These are phyloP conservation scores for Pandion haliaetus DNA, from an alignment of 2,113 vertebrate species.

Conservation along the genomic window DNA sequence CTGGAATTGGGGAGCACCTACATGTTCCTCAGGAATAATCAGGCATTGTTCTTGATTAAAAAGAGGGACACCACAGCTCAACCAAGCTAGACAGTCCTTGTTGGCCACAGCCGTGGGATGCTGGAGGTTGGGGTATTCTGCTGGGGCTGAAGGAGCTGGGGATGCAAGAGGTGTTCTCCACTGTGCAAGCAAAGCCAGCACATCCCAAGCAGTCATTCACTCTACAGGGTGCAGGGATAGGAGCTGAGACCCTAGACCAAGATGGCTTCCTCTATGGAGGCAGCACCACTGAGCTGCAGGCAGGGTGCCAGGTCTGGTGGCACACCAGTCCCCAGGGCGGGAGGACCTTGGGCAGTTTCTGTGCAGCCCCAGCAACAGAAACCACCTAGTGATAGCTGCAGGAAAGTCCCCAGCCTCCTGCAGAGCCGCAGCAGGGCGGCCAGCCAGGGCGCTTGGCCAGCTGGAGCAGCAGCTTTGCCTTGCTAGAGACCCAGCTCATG, in stretches of 20 bases:
- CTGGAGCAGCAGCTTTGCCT: background rate
- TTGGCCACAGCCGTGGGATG: background rate
- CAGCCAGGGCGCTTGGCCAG: background rate
- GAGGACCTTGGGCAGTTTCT: background rate
- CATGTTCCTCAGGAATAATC: background rate
- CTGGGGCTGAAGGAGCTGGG: background rate
- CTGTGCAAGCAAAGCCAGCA: background rate
- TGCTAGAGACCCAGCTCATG: background rate
- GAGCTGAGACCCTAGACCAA: background rate
- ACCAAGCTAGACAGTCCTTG: fast-evolving
- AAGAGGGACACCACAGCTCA: background rate
- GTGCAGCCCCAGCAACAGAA: background rate
- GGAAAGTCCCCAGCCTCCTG: background rate
- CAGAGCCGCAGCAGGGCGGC: background rate
- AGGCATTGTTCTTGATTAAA: background rate
- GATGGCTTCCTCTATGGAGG: background rate
- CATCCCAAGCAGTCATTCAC: background rate
- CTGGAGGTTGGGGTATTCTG: background rate
- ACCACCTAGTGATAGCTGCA: background rate
- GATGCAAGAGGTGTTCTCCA: background rate
- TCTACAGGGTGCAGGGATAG: fast-evolving
- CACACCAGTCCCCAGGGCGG: background rate
- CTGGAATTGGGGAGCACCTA: fast-evolving
- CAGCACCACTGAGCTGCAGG: background rate
- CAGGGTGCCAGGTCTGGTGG: background rate